Conservation (phyloP, 2,797 vertebrate genomes). For the Xenopus petersii region DNA sequence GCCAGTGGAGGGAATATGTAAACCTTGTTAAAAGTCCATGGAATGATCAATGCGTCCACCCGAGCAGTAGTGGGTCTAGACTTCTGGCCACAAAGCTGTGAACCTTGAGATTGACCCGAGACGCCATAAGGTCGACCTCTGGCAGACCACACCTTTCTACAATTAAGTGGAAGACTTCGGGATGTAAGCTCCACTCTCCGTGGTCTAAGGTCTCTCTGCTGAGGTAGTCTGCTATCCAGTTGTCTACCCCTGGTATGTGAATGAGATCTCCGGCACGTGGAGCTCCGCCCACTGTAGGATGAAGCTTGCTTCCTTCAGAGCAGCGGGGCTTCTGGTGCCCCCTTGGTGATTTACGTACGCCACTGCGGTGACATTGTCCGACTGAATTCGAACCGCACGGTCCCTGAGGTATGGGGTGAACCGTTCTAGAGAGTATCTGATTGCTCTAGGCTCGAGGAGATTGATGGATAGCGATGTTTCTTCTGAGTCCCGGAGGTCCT, state of each 20-base stretch:
- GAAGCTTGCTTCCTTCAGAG: no score
- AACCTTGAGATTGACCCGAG: no score
- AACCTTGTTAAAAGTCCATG: no score
- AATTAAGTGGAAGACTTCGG: no score
- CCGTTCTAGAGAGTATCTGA: not conserved
- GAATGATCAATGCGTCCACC: no score
- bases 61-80: no score
- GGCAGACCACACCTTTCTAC: not conserved
- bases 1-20: no score
- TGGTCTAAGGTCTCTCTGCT: not conserved
- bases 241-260: not conserved
- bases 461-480: not conserved
- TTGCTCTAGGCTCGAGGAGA: not conserved
- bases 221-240: not conserved
- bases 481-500: not conserved
- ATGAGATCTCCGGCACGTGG: not conserved
- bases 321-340: no score
- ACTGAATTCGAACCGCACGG: not conserved
- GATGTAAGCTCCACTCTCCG: no score
- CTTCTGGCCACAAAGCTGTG: no score
- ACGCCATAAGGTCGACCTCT: no score
- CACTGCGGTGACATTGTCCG: not conserved
- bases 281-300: no score
- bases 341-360: not conserved
- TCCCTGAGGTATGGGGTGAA: not conserved